These are phyloP conservation scores for Leptinotarsa tumamoca DNA, from an alignment of 2,888 invertebrate species.

Conservation along the genomic window DNA sequence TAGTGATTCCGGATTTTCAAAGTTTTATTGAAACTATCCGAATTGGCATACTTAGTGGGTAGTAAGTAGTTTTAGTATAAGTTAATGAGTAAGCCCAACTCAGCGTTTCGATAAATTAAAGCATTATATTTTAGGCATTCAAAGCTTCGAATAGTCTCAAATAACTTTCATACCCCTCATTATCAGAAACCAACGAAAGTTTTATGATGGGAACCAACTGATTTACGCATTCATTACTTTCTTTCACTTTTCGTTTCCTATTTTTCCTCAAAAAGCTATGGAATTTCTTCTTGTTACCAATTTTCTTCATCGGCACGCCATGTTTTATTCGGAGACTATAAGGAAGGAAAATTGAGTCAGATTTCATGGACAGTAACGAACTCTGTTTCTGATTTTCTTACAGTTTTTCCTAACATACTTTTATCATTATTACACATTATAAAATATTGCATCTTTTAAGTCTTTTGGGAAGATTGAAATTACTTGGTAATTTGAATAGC, in stretches of 20 bases:
- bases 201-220: constrained; percentile 19
- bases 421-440: neutral
- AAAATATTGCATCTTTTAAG: too few species aligned
- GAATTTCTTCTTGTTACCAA: constrained; percentile 37
- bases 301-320: constrained; percentile 36
- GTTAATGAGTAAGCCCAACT: neutral
- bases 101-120: neutral
- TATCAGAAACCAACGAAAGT: constrained; percentile 28
- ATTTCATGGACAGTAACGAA: neutral
- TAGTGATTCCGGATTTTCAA: too few species aligned
- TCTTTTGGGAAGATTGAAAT: too few species aligned
- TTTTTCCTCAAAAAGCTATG: constrained; percentile 24
- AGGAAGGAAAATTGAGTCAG: constrained; percentile 19
- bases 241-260: constrained; percentile 23
- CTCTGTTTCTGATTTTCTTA: neutral
- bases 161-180: constrained; percentile 30
- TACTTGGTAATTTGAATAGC: too few species aligned
- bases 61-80: too few species aligned
- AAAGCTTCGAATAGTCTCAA: constrained; percentile 24
- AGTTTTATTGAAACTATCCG: too few species aligned
- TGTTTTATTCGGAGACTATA: constrained; percentile 32
- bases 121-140: neutral
- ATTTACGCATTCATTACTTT: constrained; percentile 7
- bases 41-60: too few species aligned
- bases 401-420: neutral